Percentiles rank a stretch among this genome's conserved stretches.
Conservation (phyloP, 1,140 invertebrate species). For the Bombus huntii region DNA sequence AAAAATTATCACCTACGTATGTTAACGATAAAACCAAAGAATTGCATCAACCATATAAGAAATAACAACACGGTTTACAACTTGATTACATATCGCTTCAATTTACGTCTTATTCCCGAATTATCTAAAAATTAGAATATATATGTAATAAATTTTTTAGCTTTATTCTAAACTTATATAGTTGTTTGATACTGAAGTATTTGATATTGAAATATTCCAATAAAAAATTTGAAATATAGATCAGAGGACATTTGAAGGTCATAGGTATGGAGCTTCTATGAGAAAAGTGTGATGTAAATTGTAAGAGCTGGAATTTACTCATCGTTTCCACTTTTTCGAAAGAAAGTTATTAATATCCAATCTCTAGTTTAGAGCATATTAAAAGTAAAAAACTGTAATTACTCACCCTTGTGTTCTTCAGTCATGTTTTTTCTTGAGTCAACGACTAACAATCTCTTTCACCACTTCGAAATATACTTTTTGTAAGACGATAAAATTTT, state of each 20-base stretch:
- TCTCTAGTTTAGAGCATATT: background rate
- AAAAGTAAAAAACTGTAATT: background rate
- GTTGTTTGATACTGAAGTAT: background rate
- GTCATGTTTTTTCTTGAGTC: constrained; percentile 7
- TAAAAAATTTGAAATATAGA: background rate
- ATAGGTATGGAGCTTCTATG: background rate
- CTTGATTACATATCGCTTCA: background rate
- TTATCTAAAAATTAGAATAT: background rate
- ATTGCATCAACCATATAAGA: constrained; percentile 11
- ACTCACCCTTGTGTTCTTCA: constrained; percentile 32
- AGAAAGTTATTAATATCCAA: too few relatives aligned
- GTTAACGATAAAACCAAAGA: background rate
- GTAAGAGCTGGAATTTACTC: too few relatives aligned
- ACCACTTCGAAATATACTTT: too few relatives aligned
- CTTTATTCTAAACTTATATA: background rate
- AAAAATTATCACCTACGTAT: background rate
- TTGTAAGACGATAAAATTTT: background rate
- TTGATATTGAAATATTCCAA: background rate
- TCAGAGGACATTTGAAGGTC: constrained; percentile 55
- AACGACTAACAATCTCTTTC: background rate
- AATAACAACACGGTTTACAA: background rate
- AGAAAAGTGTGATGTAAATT: background rate
- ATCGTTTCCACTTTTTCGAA: background rate
- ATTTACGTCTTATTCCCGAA: background rate
- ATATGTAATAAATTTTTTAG: background rate